These are phyloP conservation scores for Andrena hattorfiana DNA, from an alignment of 2,888 invertebrate genomes.

Conservation along the genomic window DNA sequence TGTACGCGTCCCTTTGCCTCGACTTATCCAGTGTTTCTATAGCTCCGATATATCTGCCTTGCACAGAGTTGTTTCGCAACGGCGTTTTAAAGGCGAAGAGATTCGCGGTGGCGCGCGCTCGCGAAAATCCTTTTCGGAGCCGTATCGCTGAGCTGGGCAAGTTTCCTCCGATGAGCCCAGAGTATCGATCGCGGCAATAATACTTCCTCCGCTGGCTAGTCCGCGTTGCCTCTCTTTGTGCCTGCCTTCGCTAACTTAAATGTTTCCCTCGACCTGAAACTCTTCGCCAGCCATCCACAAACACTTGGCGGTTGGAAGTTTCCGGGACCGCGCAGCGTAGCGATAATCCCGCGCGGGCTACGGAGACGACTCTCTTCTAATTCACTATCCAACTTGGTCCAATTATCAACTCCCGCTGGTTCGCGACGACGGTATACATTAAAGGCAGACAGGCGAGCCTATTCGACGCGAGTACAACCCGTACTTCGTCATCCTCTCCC, in stretches of 20 bases:
- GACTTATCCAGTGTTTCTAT: slow-evolving; percentile 9
- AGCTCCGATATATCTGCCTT: not conserved
- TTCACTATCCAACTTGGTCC: not conserved
- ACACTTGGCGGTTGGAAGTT: not conserved
- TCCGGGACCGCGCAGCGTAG: not conserved
- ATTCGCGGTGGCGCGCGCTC: not conserved
- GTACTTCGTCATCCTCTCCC: slow-evolving; percentile 34
- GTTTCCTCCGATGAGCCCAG: slow-evolving; percentile 22
- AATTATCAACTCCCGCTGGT: not conserved
- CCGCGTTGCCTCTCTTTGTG: slow-evolving; percentile 15
- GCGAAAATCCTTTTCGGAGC: slow-evolving; percentile 24
- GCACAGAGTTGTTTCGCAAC: not conserved
- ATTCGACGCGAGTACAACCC: not conserved
- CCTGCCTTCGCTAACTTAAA: not conserved
- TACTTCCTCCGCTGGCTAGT: slow-evolving; percentile 6
- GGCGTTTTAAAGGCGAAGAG: not conserved
- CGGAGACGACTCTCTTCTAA: not conserved
- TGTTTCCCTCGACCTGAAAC: not conserved
- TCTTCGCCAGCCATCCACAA: slow-evolving; percentile 1
- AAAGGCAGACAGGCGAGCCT: not conserved
- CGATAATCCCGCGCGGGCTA: not conserved
- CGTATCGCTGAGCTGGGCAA: slow-evolving; percentile 5
- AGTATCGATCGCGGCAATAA: slow-evolving; percentile 26
- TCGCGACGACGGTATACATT: not conserved
- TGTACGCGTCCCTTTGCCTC: slow-evolving; percentile 25